Conservation (phyloP, 2,113 vertebrate species). For the Pristiophorus japonicus region DNA sequence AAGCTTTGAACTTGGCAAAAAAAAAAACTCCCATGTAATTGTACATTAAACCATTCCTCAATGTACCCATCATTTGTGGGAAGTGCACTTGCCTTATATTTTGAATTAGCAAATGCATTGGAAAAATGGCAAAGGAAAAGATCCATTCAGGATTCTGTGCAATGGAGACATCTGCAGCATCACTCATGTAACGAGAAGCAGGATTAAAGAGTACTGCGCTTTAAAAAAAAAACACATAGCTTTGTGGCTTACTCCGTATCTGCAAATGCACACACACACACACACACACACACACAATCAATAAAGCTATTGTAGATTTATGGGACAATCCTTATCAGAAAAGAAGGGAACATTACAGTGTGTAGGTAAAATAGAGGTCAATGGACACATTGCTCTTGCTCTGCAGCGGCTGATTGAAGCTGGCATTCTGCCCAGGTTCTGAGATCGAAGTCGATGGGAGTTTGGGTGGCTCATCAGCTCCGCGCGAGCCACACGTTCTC, state of each 20-base stretch:
- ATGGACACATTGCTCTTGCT: slow-evolving; percentile 46
- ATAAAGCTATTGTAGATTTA: slow-evolving; percentile 51
- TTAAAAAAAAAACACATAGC: background rate
- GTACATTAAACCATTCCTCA: background rate
- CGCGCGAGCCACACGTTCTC: no score
- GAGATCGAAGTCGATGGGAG: background rate
- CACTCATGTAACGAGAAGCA: background rate
- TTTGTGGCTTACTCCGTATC: background rate
- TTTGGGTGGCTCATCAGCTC: background rate
- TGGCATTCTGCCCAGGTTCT: slow-evolving; percentile 49
- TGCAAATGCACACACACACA: background rate
- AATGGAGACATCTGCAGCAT: background rate
- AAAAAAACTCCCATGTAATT: background rate
- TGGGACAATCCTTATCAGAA: slow-evolving; percentile 54
- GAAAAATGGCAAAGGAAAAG: background rate
- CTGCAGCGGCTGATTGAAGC: slow-evolving; percentile 45
- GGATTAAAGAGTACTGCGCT: background rate
- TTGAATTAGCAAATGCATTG: background rate
- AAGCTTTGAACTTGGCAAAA: slow-evolving; percentile 9
- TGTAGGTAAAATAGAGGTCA: slow-evolving; percentile 40
- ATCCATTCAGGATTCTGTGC: background rate
- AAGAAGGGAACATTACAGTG: slow-evolving; percentile 33
- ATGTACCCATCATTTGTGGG: background rate
- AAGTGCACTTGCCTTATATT: background rate
- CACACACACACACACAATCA: slow-evolving; percentile 45